Base-by-base conservation (phyloP, 1,140 invertebrate species). In the Pachyrhynchus sulphureomaculatus region DNA sequence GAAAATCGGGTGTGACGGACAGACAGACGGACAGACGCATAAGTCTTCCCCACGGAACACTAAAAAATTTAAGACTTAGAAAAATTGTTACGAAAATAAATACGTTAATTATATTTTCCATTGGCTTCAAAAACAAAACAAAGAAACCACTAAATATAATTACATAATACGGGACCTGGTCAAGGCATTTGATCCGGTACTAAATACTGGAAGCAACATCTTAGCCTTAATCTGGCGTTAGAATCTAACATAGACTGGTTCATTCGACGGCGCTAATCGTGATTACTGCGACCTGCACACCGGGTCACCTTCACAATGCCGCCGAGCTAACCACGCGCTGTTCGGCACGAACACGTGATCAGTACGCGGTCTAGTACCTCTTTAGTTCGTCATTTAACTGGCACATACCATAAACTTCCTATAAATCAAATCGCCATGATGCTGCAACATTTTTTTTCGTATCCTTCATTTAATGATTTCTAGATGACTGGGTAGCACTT, bases 251-350 rank as follows among this genome's bases (percentile, higher is more conserved):
- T 37, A 60, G 63, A 65, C 63, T 60, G 39, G 42, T 54, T 57
- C 62, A 58, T 24, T 23, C 17, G 47, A 21, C 18, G 47, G 33
- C 37, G 48, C 42, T 64, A 62, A 59, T 67, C 63, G 66, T 66
- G 66, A 65, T 59, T 55, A 45, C 39, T 34, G 53, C 54, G 47
- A 60, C 63, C 63, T 59, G 63, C 42, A 68, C 59, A 68, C 66
- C 59, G 41, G 66, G 64, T 68, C 60, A 68, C 66, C 66, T 68
- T 68, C 64, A 66, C 66, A 68, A 68, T 68, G 66, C 64, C 66
- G 64, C 48, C 21, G 52, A 26, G 24, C 29, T 26, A 54, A 59
- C 41, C 62, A 62, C 62, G 63, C 63, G 66, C 47, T 47, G 45
- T 59, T 45, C 36, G 32, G 42, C 55, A 59, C 64, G 23, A 59